phyloP scores from a whole-genome alignment of 64 coral and sea anemone species.

The Cladopsammia gracilis region DNA sequence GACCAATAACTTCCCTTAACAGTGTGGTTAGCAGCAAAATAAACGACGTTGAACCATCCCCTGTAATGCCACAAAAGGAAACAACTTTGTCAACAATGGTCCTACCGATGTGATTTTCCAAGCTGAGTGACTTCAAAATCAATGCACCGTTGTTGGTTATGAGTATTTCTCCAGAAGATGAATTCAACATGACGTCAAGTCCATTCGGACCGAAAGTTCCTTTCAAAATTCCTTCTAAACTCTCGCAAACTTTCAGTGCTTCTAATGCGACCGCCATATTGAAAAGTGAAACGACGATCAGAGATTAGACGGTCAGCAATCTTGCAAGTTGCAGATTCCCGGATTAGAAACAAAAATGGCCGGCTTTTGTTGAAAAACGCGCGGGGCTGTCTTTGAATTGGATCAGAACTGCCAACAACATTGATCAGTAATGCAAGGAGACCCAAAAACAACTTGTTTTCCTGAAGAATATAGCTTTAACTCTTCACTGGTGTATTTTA shows the following conservation, averaged over 20 bases:
- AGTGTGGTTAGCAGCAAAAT: constrained; percentile 69
- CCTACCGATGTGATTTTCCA: constrained; percentile 59
- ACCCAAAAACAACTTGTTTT: background rate
- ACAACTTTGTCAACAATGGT: constrained; percentile 72
- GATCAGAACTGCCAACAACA: background rate
- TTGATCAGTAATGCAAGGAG: background rate
- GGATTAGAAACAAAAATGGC: constrained; percentile 72
- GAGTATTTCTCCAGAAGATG: constrained; percentile 88
- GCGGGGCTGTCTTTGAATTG: background rate
- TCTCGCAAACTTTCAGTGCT: constrained; percentile 65
- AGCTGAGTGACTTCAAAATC: constrained; percentile 82
- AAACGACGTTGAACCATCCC: constrained; percentile 84
- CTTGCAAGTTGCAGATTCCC: constrained; percentile 8
- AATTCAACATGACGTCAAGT: constrained; percentile 80
- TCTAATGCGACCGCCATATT: constrained; percentile 74
- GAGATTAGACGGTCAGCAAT: constrained; percentile 23
- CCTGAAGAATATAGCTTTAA: background rate
- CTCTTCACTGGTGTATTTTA: background rate
- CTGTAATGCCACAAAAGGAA: constrained; percentile 49
- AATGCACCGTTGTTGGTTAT: constrained; percentile 89
- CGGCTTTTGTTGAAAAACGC: background rate
- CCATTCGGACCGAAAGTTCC: constrained; percentile 93
- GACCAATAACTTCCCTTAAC: constrained; percentile 47
- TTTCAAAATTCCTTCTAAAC: constrained; percentile 77
- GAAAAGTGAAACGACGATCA: constrained; percentile 36